phyloP scores from a whole-genome alignment of 2,113 vertebrate genomes.

The Machaerirhynchus nigripectus region DNA sequence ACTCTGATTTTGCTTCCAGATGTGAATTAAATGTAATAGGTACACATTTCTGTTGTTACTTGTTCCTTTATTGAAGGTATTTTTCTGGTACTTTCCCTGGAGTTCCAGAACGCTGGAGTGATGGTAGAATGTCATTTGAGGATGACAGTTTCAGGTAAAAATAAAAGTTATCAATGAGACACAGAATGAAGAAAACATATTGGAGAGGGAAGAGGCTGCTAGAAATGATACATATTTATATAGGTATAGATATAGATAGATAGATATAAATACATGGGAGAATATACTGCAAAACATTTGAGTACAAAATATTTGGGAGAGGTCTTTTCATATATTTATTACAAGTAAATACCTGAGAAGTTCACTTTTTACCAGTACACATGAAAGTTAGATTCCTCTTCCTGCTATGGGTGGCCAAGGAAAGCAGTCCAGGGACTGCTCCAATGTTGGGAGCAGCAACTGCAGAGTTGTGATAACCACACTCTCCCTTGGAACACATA shows the following conservation, averaged over 20 bases:
- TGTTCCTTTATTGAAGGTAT: neutral
- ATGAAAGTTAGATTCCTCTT: neutral
- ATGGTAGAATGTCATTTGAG: neutral
- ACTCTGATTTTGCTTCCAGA: neutral
- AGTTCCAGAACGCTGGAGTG: neutral
- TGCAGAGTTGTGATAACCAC: neutral
- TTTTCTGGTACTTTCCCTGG: neutral
- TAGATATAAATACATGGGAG: neutral
- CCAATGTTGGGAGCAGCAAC: neutral
- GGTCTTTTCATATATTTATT: neutral
- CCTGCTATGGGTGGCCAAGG: neutral
- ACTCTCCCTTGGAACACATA: neutral
- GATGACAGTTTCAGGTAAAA: neutral
- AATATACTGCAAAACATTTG: neutral
- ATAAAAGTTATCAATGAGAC: neutral
- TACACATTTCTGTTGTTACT: neutral
- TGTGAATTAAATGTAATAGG: neutral
- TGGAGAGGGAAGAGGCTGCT: neutral
- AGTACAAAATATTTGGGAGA: neutral
- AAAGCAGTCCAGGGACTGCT: neutral
- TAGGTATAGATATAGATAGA: neutral
- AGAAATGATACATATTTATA: fast-evolving
- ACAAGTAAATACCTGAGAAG: neutral
- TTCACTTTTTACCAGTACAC: neutral
- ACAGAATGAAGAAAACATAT: neutral